phyloP scores from a whole-genome alignment of 1,140 invertebrate genomes.

The Dendroctonus valens region DNA sequence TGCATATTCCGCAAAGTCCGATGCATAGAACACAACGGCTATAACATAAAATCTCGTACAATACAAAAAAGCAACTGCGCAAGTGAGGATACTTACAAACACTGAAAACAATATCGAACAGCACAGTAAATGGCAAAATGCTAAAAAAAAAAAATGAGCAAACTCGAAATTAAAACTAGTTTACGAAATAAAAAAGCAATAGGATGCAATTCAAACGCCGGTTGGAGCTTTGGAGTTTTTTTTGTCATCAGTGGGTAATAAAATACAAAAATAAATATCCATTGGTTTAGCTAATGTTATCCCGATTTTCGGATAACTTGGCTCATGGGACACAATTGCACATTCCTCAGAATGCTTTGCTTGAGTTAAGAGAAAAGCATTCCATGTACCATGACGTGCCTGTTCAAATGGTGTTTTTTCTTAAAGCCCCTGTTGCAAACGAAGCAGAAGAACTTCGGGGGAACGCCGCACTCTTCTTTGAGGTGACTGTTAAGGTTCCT shows the following conservation, averaged over 20 bases:
- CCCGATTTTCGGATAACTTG: too few relatives aligned
- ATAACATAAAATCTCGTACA: constrained; percentile 21
- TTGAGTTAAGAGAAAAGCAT: background rate
- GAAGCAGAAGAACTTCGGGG: constrained; percentile 50
- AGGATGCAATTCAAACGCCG: background rate
- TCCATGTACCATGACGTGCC: constrained; percentile 45
- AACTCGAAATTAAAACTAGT: background rate
- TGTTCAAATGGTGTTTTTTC: constrained; percentile 54
- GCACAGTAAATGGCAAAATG: constrained; percentile 5
- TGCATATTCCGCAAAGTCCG: constrained; percentile 42
- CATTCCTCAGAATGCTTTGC: too few relatives aligned
- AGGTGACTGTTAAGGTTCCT: constrained; percentile 42
- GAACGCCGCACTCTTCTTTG: constrained; percentile 42
- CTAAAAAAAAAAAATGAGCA: constrained; percentile 11
- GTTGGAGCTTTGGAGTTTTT: too few relatives aligned
- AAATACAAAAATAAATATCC: too few relatives aligned
- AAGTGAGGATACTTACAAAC: constrained; percentile 10
- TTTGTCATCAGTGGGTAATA: too few relatives aligned
- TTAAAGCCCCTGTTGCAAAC: constrained; percentile 71
- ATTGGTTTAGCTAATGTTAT: too few relatives aligned
- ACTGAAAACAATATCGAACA: constrained; percentile 6
- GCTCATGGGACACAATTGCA: too few relatives aligned
- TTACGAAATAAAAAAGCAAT: constrained; percentile 5
- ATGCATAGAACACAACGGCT: constrained; percentile 37
- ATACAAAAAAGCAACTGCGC: constrained; percentile 2